Evolutionary conservation across 2,113 vertebrate genomes (phyloP), one percentile per base, ranked within the genome.

Genomic region (Pluvialis apricaria): DNA sequence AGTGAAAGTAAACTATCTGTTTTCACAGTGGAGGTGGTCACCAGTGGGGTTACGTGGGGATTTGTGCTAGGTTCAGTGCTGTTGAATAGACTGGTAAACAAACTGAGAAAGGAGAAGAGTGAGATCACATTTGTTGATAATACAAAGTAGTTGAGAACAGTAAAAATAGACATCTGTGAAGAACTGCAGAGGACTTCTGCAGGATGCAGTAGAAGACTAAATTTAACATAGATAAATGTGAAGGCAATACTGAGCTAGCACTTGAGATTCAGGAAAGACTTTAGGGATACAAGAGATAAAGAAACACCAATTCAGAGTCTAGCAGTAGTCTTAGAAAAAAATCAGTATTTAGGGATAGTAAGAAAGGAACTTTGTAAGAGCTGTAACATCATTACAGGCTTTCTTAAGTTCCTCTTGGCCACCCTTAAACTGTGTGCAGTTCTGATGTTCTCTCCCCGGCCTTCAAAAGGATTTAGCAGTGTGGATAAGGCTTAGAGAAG

Each of bases 1-100:
- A 55, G 15, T 47, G 20, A 28, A 14, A 61, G 3, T 6, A 81
- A 86, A 45, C 13, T 29, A 24, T 16, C 16, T 84, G 24, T 71
- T 88, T 81, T 84, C 49, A 75, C 9, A 54, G 25, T 24, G 28
- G 34, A 60, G 5, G 1, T 31, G 8, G 5, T 58, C 34, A 47
- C 18, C 20, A 26, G 22, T 26, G 26, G 26, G 22, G 17, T 84
- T 60, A 51, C 0, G 1, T 34, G 44, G n/a, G 1, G 45, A 61
- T 70, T 40, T 57, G 7, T 70, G 14, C 18, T 80, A 45, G 8
- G 4, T 72, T 44, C 47, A 22, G 9, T 49, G 26, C 25, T 51
- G 9, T 65, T 34, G 10, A 68, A 72, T 4, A 71, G n/a, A n/a
- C 36, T 42, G 13, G 22, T 51, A 49, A 79, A 72, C 17, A 80